Evolutionary conservation across 2,888 invertebrate genomes (phyloP).

Genomic region (Xestia ashworthii): DNA sequence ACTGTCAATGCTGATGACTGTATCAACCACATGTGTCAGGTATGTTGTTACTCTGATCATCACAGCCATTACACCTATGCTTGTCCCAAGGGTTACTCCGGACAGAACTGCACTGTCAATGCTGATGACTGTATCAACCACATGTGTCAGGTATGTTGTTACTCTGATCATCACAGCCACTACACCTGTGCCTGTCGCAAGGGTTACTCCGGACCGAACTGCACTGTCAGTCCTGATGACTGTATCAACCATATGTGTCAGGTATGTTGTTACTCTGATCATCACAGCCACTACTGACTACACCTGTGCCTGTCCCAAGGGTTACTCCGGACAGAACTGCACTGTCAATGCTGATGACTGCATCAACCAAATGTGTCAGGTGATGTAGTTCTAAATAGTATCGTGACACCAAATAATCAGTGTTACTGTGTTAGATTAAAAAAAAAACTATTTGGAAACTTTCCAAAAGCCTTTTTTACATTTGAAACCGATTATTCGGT

Average conservation of each 20-base stretch:
- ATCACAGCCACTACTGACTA: conserved; percentile 94
- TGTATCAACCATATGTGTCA: conserved; percentile 98
- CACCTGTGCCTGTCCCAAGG: conserved; percentile 95
- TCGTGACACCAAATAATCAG: too few relatives aligned
- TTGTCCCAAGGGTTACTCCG: conserved; percentile 96
- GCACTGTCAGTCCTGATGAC: conserved; percentile 98
- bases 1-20: conserved; percentile 98
- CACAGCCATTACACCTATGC: conserved; percentile 96
- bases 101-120: conserved; percentile 98
- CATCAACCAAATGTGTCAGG: conserved; percentile 98
- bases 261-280: conserved; percentile 81
- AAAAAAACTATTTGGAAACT: too few relatives aligned
- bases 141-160: conserved; percentile 94
- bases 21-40: conserved; percentile 98
- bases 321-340: conserved; percentile 98
- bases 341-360: conserved; percentile 98
- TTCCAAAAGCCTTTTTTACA: too few relatives aligned
- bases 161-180: too few relatives aligned
- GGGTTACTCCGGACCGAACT: conserved; percentile 98
- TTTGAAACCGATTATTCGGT: too few relatives aligned
- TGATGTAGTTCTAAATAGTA: too few relatives aligned
- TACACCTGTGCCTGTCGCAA: conserved; percentile 71
- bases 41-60: conserved; percentile 70
- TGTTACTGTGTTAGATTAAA: too few relatives aligned
- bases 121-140: conserved; percentile 98